Conservation (phyloP, 2,797 vertebrate genomes). For the Gymnopithys bicolor region DNA sequence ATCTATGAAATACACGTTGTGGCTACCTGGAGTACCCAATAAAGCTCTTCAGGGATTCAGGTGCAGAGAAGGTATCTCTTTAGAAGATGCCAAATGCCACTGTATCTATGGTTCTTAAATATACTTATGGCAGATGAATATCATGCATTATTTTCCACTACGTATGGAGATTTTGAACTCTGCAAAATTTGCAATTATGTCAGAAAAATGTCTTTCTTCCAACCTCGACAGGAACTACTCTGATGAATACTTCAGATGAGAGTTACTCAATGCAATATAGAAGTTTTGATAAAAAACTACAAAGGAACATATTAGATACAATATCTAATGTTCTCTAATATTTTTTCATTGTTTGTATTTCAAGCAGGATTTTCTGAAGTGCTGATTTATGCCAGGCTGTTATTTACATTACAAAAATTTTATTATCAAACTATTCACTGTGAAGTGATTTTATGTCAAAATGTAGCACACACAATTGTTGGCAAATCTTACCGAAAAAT, state of each 20-base stretch:
- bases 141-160: background rate
- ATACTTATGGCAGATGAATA: background rate
- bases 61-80: background rate
- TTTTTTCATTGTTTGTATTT: background rate
- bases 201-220: background rate
- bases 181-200: background rate
- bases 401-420: background rate
- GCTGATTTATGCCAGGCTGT: background rate
- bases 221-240: background rate
- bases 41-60: background rate
- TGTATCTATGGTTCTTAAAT: background rate
- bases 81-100: background rate
- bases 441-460: background rate
- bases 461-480: background rate
- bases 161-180: background rate
- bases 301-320: background rate
- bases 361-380: background rate
- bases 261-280: background rate
- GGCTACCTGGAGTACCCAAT: background rate
- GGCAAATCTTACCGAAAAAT: conserved; percentile 92
- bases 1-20: background rate
- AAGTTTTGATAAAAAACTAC: background rate
- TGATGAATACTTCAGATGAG: background rate
- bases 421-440: background rate
- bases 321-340: background rate